phyloP scores from a whole-genome alignment of 2,797 vertebrate species.

The Ciconia nigra region DNA sequence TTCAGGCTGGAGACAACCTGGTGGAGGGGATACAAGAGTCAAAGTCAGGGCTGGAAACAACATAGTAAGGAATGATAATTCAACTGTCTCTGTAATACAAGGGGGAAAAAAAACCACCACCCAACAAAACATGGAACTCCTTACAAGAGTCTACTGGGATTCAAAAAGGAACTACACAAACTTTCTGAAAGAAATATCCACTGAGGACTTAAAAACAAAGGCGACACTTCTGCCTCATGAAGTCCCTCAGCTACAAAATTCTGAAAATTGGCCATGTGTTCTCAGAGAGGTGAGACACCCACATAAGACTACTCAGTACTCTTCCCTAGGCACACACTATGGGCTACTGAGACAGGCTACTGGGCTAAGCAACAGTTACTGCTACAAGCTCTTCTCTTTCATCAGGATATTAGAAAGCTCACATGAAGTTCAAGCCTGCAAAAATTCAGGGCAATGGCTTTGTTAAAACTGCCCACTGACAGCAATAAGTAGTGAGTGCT shows the following conservation, averaged over 20 bases:
- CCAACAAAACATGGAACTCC: background rate
- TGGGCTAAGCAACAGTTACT: background rate
- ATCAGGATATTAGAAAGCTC: background rate
- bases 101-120: background rate
- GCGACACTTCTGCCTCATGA: fast-evolving
- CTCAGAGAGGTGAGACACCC: background rate
- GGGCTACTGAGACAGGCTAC: background rate
- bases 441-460: background rate
- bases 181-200: background rate
- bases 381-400: background rate
- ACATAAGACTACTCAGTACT: fast-evolving
- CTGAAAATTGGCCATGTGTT: background rate
- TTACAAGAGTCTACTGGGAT: background rate
- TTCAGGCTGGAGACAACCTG: background rate
- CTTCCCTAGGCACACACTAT: background rate
- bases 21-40: background rate
- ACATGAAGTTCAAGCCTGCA: background rate
- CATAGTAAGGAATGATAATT: background rate
- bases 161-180: background rate
- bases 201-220: background rate
- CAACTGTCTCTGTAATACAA: background rate
- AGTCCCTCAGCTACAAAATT: background rate
- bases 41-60: background rate
- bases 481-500: background rate
- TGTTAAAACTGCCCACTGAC: background rate